Evolutionary conservation across 2,797 vertebrate genomes (phyloP).

Genomic region (Hapalemur alaotrensis): DNA sequence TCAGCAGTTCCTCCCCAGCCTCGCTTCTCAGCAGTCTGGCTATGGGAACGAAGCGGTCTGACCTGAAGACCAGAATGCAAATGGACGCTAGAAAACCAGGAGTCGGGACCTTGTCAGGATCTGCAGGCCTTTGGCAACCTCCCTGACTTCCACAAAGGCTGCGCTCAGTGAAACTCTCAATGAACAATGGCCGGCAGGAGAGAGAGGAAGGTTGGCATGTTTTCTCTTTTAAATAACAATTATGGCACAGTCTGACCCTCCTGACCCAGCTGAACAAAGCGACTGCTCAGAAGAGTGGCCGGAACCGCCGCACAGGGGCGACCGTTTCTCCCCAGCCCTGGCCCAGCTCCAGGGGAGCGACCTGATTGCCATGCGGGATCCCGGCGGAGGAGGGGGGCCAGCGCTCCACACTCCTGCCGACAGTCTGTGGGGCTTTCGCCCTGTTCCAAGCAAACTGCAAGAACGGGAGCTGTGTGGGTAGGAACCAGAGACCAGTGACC

Average conservation of each 20-base stretch:
- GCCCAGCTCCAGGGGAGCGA: neutral
- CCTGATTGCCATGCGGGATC: neutral
- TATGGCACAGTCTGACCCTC: slow-evolving; percentile 30
- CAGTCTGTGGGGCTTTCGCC: neutral
- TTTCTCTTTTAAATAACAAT: slow-evolving; percentile 16
- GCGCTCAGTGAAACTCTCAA: neutral
- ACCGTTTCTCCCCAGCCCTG: neutral
- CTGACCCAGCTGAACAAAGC: slow-evolving; percentile 2
- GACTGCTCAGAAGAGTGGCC: neutral
- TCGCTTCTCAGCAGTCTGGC: slow-evolving; percentile 67
- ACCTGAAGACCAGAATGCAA: neutral
- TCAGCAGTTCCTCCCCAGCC: slow-evolving; percentile 63
- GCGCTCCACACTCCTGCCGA: neutral
- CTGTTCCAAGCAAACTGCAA: neutral
- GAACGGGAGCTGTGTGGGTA: neutral
- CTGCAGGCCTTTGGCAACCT: slow-evolving; percentile 21
- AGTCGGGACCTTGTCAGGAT: neutral
- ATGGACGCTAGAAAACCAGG: neutral
- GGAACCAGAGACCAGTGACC: neutral
- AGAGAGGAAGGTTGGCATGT: neutral
- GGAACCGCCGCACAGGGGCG: neutral
- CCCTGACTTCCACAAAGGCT: neutral
- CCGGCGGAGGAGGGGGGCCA: neutral
- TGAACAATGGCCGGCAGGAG: neutral
- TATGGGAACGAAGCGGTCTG: slow-evolving; percentile 10